Conservation (phyloP, 92 coral and sea anemone genomes). For the Umimayanthus chanpuru region DNA sequence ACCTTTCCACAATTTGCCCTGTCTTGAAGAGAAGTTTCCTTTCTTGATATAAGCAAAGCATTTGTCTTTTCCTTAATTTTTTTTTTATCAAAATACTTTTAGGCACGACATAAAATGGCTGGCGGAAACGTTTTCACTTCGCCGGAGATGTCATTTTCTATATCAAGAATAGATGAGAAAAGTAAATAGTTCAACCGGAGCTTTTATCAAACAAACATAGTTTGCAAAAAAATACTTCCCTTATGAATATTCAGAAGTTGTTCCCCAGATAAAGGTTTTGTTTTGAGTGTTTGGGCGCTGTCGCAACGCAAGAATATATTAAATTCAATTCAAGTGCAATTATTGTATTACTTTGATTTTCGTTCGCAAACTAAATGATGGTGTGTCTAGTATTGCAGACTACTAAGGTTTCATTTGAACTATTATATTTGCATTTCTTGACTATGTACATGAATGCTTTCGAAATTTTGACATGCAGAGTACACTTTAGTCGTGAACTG, state of each 20-base stretch:
- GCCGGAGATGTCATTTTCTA: constrained; percentile 14
- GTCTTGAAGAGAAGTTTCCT: neutral
- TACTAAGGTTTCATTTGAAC: neutral
- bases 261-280: neutral
- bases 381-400: neutral
- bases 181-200: neutral
- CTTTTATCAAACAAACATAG: neutral
- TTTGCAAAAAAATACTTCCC: neutral
- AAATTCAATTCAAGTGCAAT: no score
- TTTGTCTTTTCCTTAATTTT: neutral
- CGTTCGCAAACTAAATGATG: neutral
- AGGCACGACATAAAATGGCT: neutral
- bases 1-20: neutral
- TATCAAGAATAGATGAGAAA: neutral
- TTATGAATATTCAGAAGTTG: neutral
- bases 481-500: neutral
- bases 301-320: no score
- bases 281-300: no score
- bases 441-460: neutral
- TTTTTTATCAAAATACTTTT: neutral
- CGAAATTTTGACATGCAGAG: neutral
- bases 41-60: neutral
- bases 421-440: constrained; percentile 2
- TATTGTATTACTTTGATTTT: neutral
- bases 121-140: neutral